Percentiles rank a stretch among this genome's conserved stretches.
Evolutionary conservation across 2,888 invertebrate species (phyloP).

Genomic region (Gnatocerus cornutus): DNA sequence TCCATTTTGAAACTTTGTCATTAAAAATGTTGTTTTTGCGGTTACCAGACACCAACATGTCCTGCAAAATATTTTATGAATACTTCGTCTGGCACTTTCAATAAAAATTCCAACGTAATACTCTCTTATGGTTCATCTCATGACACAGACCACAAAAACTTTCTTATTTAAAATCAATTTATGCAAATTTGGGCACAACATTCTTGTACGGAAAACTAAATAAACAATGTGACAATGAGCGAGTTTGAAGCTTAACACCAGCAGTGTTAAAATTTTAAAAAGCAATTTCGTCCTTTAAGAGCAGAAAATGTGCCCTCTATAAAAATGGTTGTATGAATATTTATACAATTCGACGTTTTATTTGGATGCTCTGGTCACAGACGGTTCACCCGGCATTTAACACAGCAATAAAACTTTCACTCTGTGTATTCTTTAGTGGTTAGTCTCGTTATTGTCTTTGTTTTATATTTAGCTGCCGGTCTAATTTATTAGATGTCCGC

Average conservation of each 20-base stretch:
- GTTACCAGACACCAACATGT: conserved; percentile 5
- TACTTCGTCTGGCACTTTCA: conserved; percentile 4
- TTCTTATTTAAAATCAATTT: conserved; percentile 1
- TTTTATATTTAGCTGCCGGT: conserved; percentile 43
- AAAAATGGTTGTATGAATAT: conserved; percentile 22
- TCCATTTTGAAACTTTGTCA: too few relatives aligned
- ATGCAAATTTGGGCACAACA: background rate
- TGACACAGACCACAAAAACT: conserved; percentile 3
- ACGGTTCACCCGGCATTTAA: conserved; percentile 58
- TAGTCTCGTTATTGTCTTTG: conserved; percentile 53
- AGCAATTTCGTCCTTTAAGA: background rate
- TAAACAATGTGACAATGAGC: background rate
- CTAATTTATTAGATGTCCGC: conserved; percentile 45
- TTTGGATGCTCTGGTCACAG: conserved; percentile 51
- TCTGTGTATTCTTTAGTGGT: conserved; percentile 56
- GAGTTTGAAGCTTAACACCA: background rate
- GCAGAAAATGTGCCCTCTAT: too few relatives aligned
- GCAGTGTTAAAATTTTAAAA: background rate
- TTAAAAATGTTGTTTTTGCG: background rate
- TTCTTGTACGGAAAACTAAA: too few relatives aligned
- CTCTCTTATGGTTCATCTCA: background rate
- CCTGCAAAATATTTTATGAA: conserved; percentile 4
- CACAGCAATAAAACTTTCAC: conserved; percentile 56
- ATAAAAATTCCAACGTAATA: conserved; percentile 7
- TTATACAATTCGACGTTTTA: conserved; percentile 15